Evolutionary conservation across 2,113 vertebrate species (phyloP), one percentile per base, ranked within the genome.

Genomic region (Pangasianodon gigas): DNA sequence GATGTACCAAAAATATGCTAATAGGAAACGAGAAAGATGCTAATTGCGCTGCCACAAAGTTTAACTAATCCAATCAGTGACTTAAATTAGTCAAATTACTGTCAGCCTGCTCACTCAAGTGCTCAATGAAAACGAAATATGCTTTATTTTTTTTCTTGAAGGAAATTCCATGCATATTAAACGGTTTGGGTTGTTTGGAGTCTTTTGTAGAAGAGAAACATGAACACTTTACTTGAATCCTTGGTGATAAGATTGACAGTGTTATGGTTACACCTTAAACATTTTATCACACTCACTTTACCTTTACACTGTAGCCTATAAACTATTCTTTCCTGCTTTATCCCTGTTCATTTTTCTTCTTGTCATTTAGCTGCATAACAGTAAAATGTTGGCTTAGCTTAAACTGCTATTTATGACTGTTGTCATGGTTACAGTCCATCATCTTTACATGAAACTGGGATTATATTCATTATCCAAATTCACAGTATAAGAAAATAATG

Each of bases 51-150:
- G 81, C 65, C 83, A 32, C 67, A 46, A 84, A 89, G 81, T 84
- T 84, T 60, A 84, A 89, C 80, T n/a, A 84, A 89, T 89, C 88
- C 67, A 89, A 75, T 84, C 81, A 84, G 67, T 71, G 81, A 32
- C 67, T 89, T 84, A 87, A 79, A 87, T 87, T 60, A 89, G 81
- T 26, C 37, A 46, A 84, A 89, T 84, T 58, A 84, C 67, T 52
- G 87, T 51, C 58, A 81, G 46, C 24, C 75, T 67, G 58, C 58
- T 88, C 26, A 16, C 52, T 84, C 37, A 37, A 88, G 87, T 46
- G 26, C 62, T 56, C 48, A 7, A 26, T 44, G 51, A 56, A 80
- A 84, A 88, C 71, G 7, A 71, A 83, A 52, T 41, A 54, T 26
- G n/a, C 29, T 81, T 81, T 74, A 6, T 69, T 24, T 77, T 58